phyloP scores from a whole-genome alignment of 2,888 invertebrate genomes.

The Nesidiocoris tenuis region DNA sequence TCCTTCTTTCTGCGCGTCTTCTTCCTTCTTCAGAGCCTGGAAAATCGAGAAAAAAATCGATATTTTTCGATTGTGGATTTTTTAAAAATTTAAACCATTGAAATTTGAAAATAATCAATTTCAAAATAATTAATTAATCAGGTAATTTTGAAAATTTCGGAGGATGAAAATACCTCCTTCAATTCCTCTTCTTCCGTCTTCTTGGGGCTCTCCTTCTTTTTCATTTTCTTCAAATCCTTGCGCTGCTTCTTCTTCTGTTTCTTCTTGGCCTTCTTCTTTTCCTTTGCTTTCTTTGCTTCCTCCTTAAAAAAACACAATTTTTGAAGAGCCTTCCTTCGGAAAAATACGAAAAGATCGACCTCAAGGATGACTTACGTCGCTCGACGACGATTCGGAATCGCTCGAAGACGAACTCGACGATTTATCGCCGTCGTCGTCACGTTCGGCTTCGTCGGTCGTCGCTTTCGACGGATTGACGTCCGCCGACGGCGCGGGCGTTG shows the following conservation, averaged over 20 bases:
- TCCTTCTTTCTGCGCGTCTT: slow-evolving; percentile 62
- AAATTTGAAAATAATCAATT: too few species aligned
- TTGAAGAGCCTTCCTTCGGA: too few species aligned
- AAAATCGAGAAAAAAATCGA: slow-evolving; percentile 50
- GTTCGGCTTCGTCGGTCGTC: not conserved
- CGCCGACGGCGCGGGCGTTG: not conserved
- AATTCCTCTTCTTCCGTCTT: slow-evolving; percentile 53
- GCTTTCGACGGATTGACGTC: too few species aligned
- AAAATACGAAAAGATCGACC: too few species aligned
- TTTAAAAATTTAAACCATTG: too few species aligned
- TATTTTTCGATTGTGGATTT: slow-evolving; percentile 62
- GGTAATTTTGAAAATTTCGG: slow-evolving; percentile 55
- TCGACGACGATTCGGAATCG: slow-evolving; percentile 31
- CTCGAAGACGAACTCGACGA: slow-evolving; percentile 29
- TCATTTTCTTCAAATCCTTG: slow-evolving; percentile 58
- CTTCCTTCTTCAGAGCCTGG: slow-evolving; percentile 66
- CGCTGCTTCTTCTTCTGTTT: slow-evolving; percentile 56
- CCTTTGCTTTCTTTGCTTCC: slow-evolving; percentile 18
- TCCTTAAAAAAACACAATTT: not conserved
- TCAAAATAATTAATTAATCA: too few species aligned
- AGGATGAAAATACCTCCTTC: slow-evolving; percentile 55
- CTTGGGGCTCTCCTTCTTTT: slow-evolving; percentile 55
- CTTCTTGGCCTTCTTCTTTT: slow-evolving; percentile 59
- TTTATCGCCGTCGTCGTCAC: not conserved
- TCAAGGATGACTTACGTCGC: slow-evolving; percentile 39